Evolutionary conservation across 1,140 invertebrate species (phyloP), one percentile per base, ranked within the genome.

Genomic region (Scylla paramamosain): DNA sequence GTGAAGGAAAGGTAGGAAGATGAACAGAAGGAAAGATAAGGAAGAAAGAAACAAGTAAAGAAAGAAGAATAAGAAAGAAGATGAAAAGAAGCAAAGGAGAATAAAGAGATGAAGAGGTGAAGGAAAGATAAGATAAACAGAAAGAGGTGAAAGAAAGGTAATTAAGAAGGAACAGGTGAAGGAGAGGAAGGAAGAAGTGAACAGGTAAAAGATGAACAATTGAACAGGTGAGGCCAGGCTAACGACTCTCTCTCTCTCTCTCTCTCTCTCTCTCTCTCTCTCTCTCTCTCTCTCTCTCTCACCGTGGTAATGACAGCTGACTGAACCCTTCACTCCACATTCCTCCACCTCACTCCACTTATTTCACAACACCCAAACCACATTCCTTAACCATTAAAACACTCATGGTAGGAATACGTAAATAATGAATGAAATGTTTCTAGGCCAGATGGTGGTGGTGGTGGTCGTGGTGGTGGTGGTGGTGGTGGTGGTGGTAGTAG

Each of bases 391-490:
- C n/a, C n/a, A n/a, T n/a, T n/a, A n/a, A n/a, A n/a, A n/a, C n/a
- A n/a, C n/a, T n/a, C n/a, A n/a, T n/a, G n/a, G n/a, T n/a, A n/a
- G n/a, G n/a, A n/a, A n/a, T n/a, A n/a, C n/a, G n/a, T n/a, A n/a
- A n/a, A 32, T 84, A 25, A 20, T 84, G 31, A 32, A 8, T 8
- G 83, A 8, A 84, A 32, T 84, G 31, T 6, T 84, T 8, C 6
- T 84, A 84, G 83, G 6, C 6, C 6, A 8, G 59, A 25, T 67
- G 20, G 59, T 67, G 29, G 84, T 87, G 29, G 84, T 87, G 29
- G 84, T 87, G 29, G 84, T 87, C 10, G 84, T 87, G 29, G 84
- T 87, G 29, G 84, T 28, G 29, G 84, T 87, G 29, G 84, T 87
- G 59, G 20, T 67, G 14, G 46, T 87, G 29, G 84, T 87, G 29